Evolutionary conservation across 1,140 invertebrate genomes (phyloP), one percentile per base, ranked within the genome.

Genomic region (Ladona fulva): DNA sequence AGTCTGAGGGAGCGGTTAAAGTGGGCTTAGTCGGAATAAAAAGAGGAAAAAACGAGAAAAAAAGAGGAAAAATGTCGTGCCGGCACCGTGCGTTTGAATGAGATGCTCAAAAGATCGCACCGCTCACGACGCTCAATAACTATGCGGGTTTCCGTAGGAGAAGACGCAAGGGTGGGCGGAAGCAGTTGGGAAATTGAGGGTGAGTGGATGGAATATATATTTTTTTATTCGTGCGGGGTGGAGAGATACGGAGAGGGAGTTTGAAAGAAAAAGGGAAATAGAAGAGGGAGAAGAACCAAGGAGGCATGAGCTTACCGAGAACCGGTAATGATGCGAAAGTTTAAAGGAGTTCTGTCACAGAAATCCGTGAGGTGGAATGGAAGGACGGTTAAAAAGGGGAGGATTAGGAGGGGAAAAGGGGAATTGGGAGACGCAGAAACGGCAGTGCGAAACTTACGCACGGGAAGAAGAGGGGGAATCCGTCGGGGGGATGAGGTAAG

Each of bases 281-380:
- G 44, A 52, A 52, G 44, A 19, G 44, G 52, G 52, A 19, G 52
- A 5, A 66, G 52, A 22, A 16, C 52, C n/a, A 22, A 66, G 52
- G 52, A 66, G n/a, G 52, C 52, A 22, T 16, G 52, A 66, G 52
- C 52, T 66, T 66, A 66, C 52, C 16, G n/a, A 66, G 52, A 66
- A 66, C 52, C 52, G 52, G 52, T 66, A 66, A 66, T 66, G 52
- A 66, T 66, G 52, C 52, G 52, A 66, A 66, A 66, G 52, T 66
- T 66, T 66, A 66, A 66, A 66, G 52, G 52, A 66, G 52, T 66
- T 66, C 52, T 66, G 16, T 22, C 5, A 66, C 16, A 22, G 52
- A 66, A 66, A 66, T 22, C 52, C 52, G 52, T 22, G 16, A 66
- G 52, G 52, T 12, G 52, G 52, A 66, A 66, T 19, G 52, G 29